These are phyloP conservation scores for Silurus meridionalis DNA, from an alignment of 2,113 vertebrate species.

Conservation along the genomic window DNA sequence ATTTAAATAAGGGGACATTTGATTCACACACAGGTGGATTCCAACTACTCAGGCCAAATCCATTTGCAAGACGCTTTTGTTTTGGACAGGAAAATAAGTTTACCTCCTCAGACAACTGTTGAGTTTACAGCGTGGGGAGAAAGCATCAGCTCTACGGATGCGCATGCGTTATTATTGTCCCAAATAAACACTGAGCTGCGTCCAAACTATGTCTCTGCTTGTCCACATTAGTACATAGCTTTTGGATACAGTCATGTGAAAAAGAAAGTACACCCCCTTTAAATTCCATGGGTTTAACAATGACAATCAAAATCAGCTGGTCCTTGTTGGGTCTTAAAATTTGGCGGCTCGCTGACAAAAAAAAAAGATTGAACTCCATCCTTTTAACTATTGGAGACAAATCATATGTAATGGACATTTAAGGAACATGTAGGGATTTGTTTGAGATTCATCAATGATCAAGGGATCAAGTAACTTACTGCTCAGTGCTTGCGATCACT, in stretches of 20 bases:
- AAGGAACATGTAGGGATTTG: not conserved
- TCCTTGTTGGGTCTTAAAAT: too few relatives aligned
- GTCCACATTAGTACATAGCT: not conserved
- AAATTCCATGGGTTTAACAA: too few relatives aligned
- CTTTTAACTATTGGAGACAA: not conserved
- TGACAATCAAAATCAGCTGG: too few relatives aligned
- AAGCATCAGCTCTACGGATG: not conserved
- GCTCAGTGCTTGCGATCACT: slow-evolving; percentile 85
- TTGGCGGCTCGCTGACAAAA: not conserved
- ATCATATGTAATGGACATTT: too few relatives aligned
- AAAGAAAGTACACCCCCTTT: too few relatives aligned
- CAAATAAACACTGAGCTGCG: not conserved
- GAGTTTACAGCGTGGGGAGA: not conserved
- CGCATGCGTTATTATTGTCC: not conserved
- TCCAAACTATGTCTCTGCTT: not conserved
- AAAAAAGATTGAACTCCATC: not conserved
- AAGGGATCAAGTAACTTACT: slow-evolving; percentile 70
- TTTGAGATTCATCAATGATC: not conserved
- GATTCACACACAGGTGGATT: too few relatives aligned
- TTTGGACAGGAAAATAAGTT: not conserved
- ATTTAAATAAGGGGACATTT: too few relatives aligned
- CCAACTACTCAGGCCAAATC: not conserved
- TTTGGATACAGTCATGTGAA: too few relatives aligned
- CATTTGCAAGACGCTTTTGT: not conserved
- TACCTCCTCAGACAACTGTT: not conserved